Evolutionary conservation across 1,140 invertebrate species (phyloP), one percentile per base, ranked within the genome.

Genomic region (Ceratoteleas bidentatus): DNA sequence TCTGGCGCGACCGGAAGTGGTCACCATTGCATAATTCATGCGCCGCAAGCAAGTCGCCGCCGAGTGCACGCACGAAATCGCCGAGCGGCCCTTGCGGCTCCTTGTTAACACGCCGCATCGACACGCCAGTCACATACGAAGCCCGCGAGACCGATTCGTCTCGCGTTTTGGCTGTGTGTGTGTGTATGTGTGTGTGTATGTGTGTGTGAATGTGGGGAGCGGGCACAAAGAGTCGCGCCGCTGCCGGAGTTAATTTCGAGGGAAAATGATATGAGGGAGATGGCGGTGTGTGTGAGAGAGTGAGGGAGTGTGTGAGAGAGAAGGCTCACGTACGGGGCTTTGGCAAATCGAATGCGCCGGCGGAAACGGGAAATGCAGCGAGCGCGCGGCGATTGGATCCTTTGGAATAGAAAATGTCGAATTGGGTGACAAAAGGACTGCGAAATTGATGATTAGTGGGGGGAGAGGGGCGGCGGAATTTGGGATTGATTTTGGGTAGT

Each of bases 1-100:
- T 60, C 64, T 73, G 69, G 70, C 70, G 74, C 75, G 49, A 40
- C 78, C 70, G 82, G 82, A 72, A 74, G 65, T 75, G 77, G 73
- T 73, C 53, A 66, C 74, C 76, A 61, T 50, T 81, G 68, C 78
- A 81, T 84, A 74, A 81, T 79, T 84, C 79, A 84, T 40, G 36
- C 69, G 70, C 64, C n/a, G 32, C 65, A n/a, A n/a, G 83, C 69
- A 84, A 84, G 74, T 74, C 53, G 69, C 34, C 49, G 60, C 16
- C 16, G 61, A 69, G 69, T 56, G 69, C 81, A 83, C 72, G 76
- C 73, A 76, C 66, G 76, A 69, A 69, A 68, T 69, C 62, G 60
- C 58, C 58, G 70, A 49, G 52, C 62, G 56, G 53, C 68, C 62
- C 54, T 83, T 73, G 81, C 72, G 76, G 77, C 72, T 76, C 68